Evolutionary conservation across 2,888 invertebrate species (phyloP).

Genomic region (Fragum fragum): DNA sequence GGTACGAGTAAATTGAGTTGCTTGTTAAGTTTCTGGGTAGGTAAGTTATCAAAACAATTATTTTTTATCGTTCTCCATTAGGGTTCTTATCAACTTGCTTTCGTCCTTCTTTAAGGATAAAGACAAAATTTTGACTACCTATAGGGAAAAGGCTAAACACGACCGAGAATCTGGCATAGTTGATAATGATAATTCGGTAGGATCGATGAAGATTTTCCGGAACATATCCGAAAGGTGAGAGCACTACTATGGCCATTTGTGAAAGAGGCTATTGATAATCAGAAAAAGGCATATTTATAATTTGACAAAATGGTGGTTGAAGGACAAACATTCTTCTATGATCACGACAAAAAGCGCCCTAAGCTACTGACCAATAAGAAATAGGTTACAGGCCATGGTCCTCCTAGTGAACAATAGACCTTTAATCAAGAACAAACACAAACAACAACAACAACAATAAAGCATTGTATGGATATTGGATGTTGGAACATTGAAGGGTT

Average conservation of each 20-base stretch:
- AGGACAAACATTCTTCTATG: not conserved
- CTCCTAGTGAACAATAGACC: not conserved
- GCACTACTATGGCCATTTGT: not conserved
- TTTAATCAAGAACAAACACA: not conserved
- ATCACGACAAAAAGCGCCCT: not conserved
- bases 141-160: not conserved
- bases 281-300: not conserved
- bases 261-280: not conserved
- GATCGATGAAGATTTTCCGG: constrained; percentile 8
- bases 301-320: not conserved
- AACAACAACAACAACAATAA: too few species aligned
- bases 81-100: not conserved
- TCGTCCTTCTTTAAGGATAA: not conserved
- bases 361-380: not conserved
- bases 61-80: too few species aligned
- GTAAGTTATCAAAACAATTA: too few species aligned
- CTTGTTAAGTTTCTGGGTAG: too few species aligned
- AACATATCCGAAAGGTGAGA: not conserved
- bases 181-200: not conserved
- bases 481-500: constrained; percentile 11
- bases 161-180: not conserved
- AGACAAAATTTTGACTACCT: not conserved
- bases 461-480: not conserved
- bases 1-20: too few species aligned
- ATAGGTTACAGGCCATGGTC: not conserved